Evolutionary conservation across 2,797 vertebrate species (phyloP), one percentile per base, ranked within the genome.

Genomic region (Eurystomus glaucurus): DNA sequence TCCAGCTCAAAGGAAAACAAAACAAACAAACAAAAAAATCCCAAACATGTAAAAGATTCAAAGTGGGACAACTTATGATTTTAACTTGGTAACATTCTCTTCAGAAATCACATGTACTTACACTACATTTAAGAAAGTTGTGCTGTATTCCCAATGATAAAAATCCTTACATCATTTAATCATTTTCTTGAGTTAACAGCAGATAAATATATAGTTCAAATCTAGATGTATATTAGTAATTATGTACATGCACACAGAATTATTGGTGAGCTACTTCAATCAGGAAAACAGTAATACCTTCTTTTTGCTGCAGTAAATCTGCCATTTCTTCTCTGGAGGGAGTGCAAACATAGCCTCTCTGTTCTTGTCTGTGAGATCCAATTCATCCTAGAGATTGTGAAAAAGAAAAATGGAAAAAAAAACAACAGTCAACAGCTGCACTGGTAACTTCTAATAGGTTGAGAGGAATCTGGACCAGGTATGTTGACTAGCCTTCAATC

Each of bases 241-340:
- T 43, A 87, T 31, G n/a, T 35, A 81, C 17, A 81, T 31, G 37
- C 23, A 69, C 10, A 75, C 9, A 93, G 19, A 79, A 70, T 76
- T 62, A 91, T 21, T 75, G 48, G 45, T 82, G 26, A 78, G 37
- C 22, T 74, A 61, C 26, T 86, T 72, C 43, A 89, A 4, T 37
- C 25, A 88, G 48, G 48, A 70, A 19, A 80, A 79, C 16, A 37
- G 16, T 2, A 70, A 11, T 96, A 99, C 99, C 99, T 99, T 99
- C 96, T 99, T 99, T 98, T 99, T 99, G 98, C 99, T 99, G 99
- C 99, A 99, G 97, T 99, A 99, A 96, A 99, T 99, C 98, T 99
- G 99, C 99, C 99, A 99, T 98, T 99, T 99, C 98, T 99, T 99
- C 98, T 99, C 99, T 11, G 99, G 99, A 2, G 99, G 99, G 94